Base-by-base conservation (phyloP, 2,113 vertebrate species). In the Excalfactoria chinensis region DNA sequence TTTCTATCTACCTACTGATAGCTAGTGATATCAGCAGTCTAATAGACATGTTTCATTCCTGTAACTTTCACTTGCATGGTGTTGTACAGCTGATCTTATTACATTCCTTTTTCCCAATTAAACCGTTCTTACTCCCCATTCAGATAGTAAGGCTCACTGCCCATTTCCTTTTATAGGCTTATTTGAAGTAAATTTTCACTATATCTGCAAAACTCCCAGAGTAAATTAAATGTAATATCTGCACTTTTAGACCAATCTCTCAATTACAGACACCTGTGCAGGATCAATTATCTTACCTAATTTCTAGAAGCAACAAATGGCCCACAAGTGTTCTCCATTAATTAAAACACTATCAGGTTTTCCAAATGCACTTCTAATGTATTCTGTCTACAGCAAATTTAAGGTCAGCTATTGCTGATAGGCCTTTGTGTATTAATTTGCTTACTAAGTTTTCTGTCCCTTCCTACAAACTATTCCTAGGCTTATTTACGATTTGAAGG, bases 251-350 rank as follows among this genome's bases (percentile, higher is more conserved):
- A 72, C 93, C 93, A 90, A 86, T 95, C 89, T 95, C 95, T 96
- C 94, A 95, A 95, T 95, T 97, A 97, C 87, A 97, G 84, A 88
- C 97, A 98, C 97, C 97, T 98, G 97, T 89, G 86, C 89, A 89
- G 75, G 91, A 98, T 98, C 96, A 98, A 97, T 98, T 98, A 97
- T 23, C 72, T 93, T 73, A 59, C 73, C 90, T 97, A 96, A 97
- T 96, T 97, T 94, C 85, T 96, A 95, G 91, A 72, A 89, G 41
- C 90, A 96, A 87, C 95, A 95, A 97, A 97, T 95, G 78, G 75
- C 70, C 71, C 85, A 89, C 84, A 94, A 95, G 88, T 95, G 85
- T 88, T 84, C 55, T 94, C 79, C 85, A 93, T 97, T 93, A 92
- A 97, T 96, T 97, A 95, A 92, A 97, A 96, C 60, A 92, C 75